A percentile compares a stretch with the other conserved stretches of the same genome.
Evolutionary conservation across 1,140 invertebrate genomes (phyloP).

Genomic region (Latrodectus geometricus): DNA sequence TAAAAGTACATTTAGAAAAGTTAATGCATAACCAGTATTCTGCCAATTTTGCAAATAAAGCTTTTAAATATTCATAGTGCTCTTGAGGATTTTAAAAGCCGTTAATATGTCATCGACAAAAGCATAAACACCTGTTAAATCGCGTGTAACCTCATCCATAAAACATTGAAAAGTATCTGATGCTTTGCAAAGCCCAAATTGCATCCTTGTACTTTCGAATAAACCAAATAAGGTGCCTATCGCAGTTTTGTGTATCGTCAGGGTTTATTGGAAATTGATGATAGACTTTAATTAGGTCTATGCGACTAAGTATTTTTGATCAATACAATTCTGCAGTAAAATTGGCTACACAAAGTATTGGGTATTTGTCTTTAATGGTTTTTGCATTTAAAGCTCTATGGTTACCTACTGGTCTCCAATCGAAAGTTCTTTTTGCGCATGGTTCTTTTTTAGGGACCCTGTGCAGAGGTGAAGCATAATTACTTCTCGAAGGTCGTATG

Average conservation of each 20-base stretch:
- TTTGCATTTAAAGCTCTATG: conserved; percentile 44
- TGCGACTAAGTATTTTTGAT: neutral
- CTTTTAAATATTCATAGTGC: conserved; percentile 68
- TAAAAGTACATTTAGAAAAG: conserved; percentile 59
- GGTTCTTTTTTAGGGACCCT: conserved; percentile 64
- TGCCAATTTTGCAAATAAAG: conserved; percentile 67
- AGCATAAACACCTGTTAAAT: conserved; percentile 11
- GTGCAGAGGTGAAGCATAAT: conserved; percentile 64
- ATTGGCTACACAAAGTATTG: conserved; percentile 39
- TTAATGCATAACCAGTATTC: conserved; percentile 66
- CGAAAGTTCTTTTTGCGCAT: no score
- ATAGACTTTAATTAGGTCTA: no score
- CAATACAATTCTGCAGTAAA: conserved; percentile 46
- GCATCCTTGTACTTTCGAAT: no score
- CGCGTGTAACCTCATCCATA: conserved; percentile 39
- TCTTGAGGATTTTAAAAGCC: conserved; percentile 66
- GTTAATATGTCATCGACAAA: conserved; percentile 67
- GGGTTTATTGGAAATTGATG: no score
- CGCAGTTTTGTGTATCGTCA: no score
- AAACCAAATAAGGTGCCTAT: no score
- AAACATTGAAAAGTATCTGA: neutral
- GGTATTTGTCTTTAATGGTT: conserved; percentile 53
- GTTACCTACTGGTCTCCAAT: conserved; percentile 52
- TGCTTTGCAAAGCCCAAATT: no score
- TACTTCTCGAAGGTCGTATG: conserved; percentile 62